A percentile compares a stretch with the other conserved stretches of the same genome.
phyloP scores from a whole-genome alignment of 2,888 invertebrate genomes.

The Lycaena phlaeas region DNA sequence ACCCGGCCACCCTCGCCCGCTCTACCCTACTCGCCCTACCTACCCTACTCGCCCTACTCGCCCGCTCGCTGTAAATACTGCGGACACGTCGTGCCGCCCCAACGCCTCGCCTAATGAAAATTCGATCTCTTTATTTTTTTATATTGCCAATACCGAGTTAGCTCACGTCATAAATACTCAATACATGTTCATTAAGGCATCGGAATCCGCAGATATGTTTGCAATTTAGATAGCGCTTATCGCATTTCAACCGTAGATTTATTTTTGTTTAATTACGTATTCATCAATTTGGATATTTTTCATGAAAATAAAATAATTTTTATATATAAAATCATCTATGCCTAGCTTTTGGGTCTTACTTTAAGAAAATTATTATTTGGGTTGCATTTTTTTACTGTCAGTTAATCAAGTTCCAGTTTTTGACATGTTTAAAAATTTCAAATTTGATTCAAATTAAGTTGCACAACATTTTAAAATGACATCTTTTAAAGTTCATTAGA shows the following conservation, averaged over 20 bases:
- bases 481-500: no score
- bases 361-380: no score
- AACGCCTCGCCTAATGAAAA: slow-evolving; percentile 69
- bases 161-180: slow-evolving; percentile 34
- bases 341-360: no score
- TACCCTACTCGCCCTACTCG: slow-evolving; percentile 17
- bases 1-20: slow-evolving; percentile 29
- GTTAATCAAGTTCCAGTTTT: no score
- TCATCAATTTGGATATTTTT: no score
- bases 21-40: slow-evolving; percentile 31
- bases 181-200: slow-evolving; percentile 30
- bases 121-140: slow-evolving; percentile 60
- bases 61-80: slow-evolving; percentile 42
- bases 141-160: slow-evolving; percentile 32
- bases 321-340: no score
- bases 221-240: slow-evolving; percentile 11
- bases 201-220: slow-evolving; percentile 12
- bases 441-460: no score
- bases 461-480: no score
- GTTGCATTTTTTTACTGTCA: no score
- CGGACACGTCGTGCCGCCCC: slow-evolving; percentile 61
- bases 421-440: no score
- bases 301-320: no score
- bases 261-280: slow-evolving; percentile 13
- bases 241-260: slow-evolving; percentile 13